Base-by-base conservation (phyloP, 2,113 vertebrate species). In the Tamias sibiricus region DNA sequence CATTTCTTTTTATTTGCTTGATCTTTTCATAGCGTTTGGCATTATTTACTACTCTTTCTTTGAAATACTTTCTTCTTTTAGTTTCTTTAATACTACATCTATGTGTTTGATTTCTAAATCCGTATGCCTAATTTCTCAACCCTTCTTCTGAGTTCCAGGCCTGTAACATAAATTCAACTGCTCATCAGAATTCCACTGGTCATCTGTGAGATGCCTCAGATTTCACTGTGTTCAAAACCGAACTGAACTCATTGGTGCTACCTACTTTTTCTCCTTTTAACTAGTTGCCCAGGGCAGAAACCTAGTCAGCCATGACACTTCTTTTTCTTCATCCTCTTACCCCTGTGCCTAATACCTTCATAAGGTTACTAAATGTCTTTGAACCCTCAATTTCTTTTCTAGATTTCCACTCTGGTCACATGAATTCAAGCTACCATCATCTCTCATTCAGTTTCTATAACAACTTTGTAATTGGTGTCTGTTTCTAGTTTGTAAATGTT, bases 141-240 rank as follows among this genome's bases (percentile, higher is more conserved):
- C 32, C 12, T 37, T 77, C 62, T 76, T 8, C 52, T 4, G 1
- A 66, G 17, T 54, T 19, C 17, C 30, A 79, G 64, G 42, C 0
- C 2, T 8, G 54, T 22, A 57, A 57, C 0, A 0, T 69, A 8
- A 0, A 0, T 75, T 88, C 8, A 20, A 0, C 20, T 83, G 35
- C 62, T 91, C 52, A 37, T n/a, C 47, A 30, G 13, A 4, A 42
- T 66, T 49, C 10, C 32, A 19, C 32, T 52, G 42, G 26, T 8
- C 14, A 16, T 71, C 71, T 37, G 66, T 76, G 62, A 66, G 69
- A 24, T 30, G 11, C 32, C 59, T 54, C 42, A 32, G 35, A 40
- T 74, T 74, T 80, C 66, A 19, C 54, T 35, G 24, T 8, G 11
- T 66, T 66, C 35, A 13, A 57, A 44, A 44, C 17, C 7, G 8